Conservation (phyloP, 2,113 vertebrate genomes). For the Eptesicus fuscus region DNA sequence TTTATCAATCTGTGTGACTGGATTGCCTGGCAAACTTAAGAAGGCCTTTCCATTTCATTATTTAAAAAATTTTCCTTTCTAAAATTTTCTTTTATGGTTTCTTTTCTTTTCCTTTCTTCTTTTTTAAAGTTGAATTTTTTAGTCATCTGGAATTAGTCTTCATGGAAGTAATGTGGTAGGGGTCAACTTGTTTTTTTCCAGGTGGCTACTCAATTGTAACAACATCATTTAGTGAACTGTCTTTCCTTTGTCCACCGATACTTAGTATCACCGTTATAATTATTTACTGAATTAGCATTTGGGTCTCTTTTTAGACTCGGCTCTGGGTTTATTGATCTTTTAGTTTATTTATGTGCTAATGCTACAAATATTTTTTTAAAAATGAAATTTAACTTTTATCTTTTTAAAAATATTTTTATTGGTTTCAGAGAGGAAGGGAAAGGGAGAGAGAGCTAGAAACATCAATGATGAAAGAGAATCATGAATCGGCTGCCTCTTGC, state of each 20-base stretch:
- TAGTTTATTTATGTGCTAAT: neutral
- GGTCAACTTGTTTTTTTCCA: neutral
- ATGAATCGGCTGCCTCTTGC: neutral
- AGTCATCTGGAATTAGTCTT: neutral
- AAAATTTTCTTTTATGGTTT: neutral
- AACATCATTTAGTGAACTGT: neutral
- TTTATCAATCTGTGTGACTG: neutral
- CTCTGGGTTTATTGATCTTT: neutral
- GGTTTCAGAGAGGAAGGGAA: neutral
- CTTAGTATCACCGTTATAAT: neutral
- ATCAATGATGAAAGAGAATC: neutral
- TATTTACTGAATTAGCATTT: neutral
- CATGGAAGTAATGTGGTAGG: neutral
- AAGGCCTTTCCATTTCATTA: neutral
- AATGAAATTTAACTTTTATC: too few relatives aligned
- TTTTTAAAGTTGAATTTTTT: slow-evolving; percentile 1
- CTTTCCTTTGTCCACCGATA: neutral
- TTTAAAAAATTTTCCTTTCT: neutral
- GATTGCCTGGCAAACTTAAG: neutral
- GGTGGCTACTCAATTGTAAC: neutral
- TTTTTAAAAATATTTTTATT: neutral
- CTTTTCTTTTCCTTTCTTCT: neutral
- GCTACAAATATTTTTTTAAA: neutral
- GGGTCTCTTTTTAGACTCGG: neutral
- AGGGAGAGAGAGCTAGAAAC: neutral